These are phyloP conservation scores for Erythrocercus mccallii DNA, from an alignment of 2,113 vertebrate species.

Conservation along the genomic window DNA sequence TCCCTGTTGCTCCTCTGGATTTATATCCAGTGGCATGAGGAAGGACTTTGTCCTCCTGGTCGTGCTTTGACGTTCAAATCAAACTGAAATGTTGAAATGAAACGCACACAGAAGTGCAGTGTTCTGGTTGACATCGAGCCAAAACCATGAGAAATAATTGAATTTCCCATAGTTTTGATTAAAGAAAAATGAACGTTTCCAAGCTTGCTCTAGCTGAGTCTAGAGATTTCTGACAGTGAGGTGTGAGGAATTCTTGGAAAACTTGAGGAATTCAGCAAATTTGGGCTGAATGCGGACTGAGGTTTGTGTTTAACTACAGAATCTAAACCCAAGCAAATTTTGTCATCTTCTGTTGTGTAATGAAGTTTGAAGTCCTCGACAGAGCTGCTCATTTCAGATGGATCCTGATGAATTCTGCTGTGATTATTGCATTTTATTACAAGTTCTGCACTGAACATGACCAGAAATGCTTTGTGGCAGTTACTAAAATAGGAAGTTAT, in stretches of 20 bases:
- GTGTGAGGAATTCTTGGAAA: neutral
- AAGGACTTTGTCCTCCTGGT: neutral
- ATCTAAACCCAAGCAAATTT: neutral
- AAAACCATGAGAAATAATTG: constrained; percentile 25
- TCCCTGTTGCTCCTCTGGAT: neutral
- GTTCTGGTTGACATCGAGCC: neutral
- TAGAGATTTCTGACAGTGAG: neutral
- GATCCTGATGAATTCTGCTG: neutral
- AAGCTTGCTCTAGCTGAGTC: neutral
- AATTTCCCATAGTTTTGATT: constrained; percentile 37
- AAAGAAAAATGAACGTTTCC: neutral
- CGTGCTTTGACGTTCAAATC: neutral
- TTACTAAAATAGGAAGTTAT: neutral
- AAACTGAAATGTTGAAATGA: neutral
- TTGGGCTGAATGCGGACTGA: neutral
- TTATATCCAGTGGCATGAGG: neutral
- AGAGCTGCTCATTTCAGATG: neutral
- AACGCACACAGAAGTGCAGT: neutral
- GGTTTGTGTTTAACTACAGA: neutral
- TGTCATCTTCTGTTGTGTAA: neutral
- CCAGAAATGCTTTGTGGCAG: neutral
- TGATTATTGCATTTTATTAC: neutral
- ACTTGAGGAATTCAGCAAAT: neutral
- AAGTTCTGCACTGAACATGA: neutral
- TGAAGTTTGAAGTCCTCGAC: neutral